These are phyloP conservation scores for Anoplophora glabripennis DNA, from an alignment of 1,140 invertebrate genomes.

Conservation along the genomic window DNA sequence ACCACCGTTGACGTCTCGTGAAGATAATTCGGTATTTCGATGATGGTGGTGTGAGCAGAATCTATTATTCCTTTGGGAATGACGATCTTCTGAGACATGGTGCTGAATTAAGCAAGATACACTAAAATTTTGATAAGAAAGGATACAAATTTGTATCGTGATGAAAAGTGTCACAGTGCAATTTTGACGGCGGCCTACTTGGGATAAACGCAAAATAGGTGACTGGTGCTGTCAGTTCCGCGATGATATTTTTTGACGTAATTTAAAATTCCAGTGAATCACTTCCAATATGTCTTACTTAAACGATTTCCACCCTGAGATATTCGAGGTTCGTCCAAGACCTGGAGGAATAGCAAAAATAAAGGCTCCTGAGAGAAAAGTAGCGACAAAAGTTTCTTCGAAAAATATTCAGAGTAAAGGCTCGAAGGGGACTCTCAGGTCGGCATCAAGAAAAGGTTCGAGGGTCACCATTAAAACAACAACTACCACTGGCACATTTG, in stretches of 20 bases:
- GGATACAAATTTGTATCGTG: not conserved
- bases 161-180: conserved; percentile 3
- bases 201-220: not conserved
- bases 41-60: conserved; percentile 7
- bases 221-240: not conserved
- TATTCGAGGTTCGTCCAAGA: conserved; percentile 17
- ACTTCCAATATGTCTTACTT: conserved; percentile 8
- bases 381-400: not conserved
- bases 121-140: conserved; percentile 8
- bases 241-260: not conserved
- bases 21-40: not conserved
- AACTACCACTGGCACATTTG: not conserved
- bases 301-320: conserved; percentile 17
- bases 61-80: conserved; percentile 12
- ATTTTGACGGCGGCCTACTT: not conserved
- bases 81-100: conserved; percentile 1
- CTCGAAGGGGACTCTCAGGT: not conserved
- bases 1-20: no score
- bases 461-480: not conserved
- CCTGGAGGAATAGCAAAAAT: conserved; percentile 25
- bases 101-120: not conserved
- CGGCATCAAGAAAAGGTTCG: not conserved
- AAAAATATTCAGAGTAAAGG: not conserved
- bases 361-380: not conserved
- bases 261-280: not conserved